Evolutionary conservation across 2,888 invertebrate species (phyloP), one percentile per base, ranked within the genome.

Genomic region (Pinctada fucata): DNA sequence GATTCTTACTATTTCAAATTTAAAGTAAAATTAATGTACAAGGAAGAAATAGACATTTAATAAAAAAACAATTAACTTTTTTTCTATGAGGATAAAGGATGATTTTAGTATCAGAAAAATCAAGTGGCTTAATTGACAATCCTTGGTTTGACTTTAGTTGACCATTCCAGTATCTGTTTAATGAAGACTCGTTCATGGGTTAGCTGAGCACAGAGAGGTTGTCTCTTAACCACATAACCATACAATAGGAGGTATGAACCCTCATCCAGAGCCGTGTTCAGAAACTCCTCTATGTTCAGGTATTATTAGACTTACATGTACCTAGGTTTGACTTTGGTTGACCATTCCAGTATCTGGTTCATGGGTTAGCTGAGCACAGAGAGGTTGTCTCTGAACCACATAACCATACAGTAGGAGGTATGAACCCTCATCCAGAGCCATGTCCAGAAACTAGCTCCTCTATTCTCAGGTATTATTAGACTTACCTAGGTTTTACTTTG

Each of bases 311-410:
- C 83, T 31, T 31, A 31, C 0, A 77, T 83, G 79, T 75, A 91
- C 91, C 85, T 87, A 58, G 91, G 90, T 81, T 89, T 89, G 45
- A 86, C 89, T 13, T 79, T 82, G 2, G 82, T 78, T 10, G 87
- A 86, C 91, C 91, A 91, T 72, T 87, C 85, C n/a, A 91, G 72
- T 5, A 92, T 80, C 31, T 83, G 79, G 82, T 82, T 91, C 90
- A 13, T 91, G 89, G 10, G 76, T 52, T 5, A 87, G 79, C 47
- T 80, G 84, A 79, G 87, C 86, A 77, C 88, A 90, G 16, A 90
- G 83, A 2, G 91, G 89, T 31, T 88, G 83, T 66, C 85, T 85
- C 81, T 90, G 91, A 47, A 90, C 86, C 31, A 89, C 79, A 77
- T 88, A 86, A 47, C 90, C 84, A 78, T 90, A 89, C 71, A 91